Evolutionary conservation across 1,140 invertebrate genomes (phyloP).

Genomic region (Drosophila lacteicornis): DNA sequence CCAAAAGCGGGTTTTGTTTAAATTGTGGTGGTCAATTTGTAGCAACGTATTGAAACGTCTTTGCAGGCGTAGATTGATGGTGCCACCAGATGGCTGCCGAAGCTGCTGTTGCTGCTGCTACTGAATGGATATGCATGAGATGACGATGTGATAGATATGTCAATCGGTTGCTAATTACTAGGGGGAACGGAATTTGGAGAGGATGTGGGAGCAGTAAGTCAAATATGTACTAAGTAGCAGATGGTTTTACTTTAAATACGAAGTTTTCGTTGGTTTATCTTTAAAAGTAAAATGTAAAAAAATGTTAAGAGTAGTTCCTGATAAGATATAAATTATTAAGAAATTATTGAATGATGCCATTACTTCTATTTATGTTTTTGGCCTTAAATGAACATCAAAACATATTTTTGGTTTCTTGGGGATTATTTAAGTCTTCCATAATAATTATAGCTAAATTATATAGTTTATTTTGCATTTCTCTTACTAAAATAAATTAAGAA

Average conservation of each 20-base stretch:
- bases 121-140: constrained; percentile 23
- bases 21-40: constrained; percentile 67
- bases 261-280: neutral
- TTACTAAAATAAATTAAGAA: neutral
- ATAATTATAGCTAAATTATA: neutral
- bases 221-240: neutral
- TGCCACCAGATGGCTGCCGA: constrained; percentile 39
- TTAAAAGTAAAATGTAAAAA: neutral
- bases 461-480: neutral
- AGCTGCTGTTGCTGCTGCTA: neutral
- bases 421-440: no score
- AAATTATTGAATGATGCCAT: neutral
- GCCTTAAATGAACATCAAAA: neutral
- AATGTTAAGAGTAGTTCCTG: neutral
- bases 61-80: constrained; percentile 52
- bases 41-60: constrained; percentile 58
- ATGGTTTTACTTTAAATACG: neutral
- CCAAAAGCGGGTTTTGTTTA: constrained; percentile 60
- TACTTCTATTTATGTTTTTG: neutral
- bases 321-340: fast-evolving
- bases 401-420: no score
- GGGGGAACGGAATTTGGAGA: no score
- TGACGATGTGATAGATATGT: constrained; percentile 23
- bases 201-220: neutral
- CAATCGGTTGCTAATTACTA: constrained; percentile 36